Evolutionary conservation across 2,888 invertebrate species (phyloP).

Genomic region (Mythimna albipuncta): DNA sequence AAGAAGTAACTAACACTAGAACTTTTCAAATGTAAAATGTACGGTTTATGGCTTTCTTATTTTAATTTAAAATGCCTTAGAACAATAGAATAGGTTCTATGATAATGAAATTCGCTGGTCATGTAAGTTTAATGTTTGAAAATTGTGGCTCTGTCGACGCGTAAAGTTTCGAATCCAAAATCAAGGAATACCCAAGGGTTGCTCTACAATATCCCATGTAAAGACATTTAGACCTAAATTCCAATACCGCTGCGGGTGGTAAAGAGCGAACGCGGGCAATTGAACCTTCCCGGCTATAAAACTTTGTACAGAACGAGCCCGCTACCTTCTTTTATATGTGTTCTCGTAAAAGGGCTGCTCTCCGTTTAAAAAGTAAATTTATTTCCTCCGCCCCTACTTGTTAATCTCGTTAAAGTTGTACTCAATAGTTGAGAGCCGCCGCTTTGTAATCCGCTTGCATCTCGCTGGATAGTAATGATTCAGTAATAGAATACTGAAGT

Average conservation of each 20-base stretch:
- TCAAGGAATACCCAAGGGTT: conserved; percentile 12
- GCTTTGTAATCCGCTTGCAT: conserved; percentile 56
- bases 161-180: conserved; percentile 14
- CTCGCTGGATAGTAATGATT: conserved; percentile 54
- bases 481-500: conserved; percentile 56
- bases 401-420: conserved; percentile 59
- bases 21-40: too few species aligned
- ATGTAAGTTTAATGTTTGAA: conserved; percentile 6
- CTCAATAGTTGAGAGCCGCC: conserved; percentile 54
- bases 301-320: conserved; percentile 50
- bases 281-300: conserved; percentile 51
- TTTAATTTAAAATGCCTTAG: not conserved
- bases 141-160: not conserved
- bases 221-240: conserved; percentile 49
- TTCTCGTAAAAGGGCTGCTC: conserved; percentile 57
- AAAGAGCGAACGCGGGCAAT: conserved; percentile 53
- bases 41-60: too few species aligned
- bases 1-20: too few species aligned
- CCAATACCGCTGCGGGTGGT: conserved; percentile 47
- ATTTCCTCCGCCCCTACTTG: conserved; percentile 44
- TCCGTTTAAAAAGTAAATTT: conserved; percentile 59
- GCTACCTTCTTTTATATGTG: conserved; percentile 57
- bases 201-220: conserved; percentile 28
- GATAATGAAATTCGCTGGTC: not conserved
- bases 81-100: not conserved